Evolutionary conservation across 2,113 vertebrate genomes (phyloP).

Genomic region (Fregata magnificens): DNA sequence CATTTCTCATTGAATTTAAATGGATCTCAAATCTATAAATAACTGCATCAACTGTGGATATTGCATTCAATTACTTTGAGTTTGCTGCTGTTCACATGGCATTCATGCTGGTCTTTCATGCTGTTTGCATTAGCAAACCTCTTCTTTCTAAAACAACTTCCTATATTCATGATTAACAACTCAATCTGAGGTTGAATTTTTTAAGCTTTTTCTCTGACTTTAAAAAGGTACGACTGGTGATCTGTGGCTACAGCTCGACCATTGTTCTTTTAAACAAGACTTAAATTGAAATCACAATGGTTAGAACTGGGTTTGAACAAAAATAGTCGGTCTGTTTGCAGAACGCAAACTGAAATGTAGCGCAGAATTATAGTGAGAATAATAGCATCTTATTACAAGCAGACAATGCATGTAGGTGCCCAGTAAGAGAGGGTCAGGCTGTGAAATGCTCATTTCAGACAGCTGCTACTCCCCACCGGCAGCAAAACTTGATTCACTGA

Average conservation of each 20-base stretch:
- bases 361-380: not conserved
- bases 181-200: not conserved
- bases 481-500: not conserved
- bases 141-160: not conserved
- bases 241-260: not conserved
- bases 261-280: not conserved
- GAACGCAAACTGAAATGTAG: not conserved
- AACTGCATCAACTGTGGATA: conserved; percentile 16
- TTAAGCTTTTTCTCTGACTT: not conserved
- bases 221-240: not conserved
- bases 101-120: conserved; percentile 7
- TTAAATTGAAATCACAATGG: not conserved
- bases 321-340: not conserved
- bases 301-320: not conserved
- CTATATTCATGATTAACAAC: not conserved
- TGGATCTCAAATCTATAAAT: conserved; percentile 64
- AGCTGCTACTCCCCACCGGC: not conserved
- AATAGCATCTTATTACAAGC: not conserved
- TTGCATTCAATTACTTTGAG: conserved; percentile 18
- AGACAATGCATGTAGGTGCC: not conserved
- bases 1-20: conserved; percentile 62
- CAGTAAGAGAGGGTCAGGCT: not conserved
- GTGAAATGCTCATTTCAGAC: not conserved
- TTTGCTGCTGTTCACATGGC: not conserved
- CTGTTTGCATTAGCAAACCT: conserved; percentile 25